Evolutionary conservation across 2,113 vertebrate species (phyloP), one percentile per base, ranked within the genome.

Genomic region (Perognathus longimembris): DNA sequence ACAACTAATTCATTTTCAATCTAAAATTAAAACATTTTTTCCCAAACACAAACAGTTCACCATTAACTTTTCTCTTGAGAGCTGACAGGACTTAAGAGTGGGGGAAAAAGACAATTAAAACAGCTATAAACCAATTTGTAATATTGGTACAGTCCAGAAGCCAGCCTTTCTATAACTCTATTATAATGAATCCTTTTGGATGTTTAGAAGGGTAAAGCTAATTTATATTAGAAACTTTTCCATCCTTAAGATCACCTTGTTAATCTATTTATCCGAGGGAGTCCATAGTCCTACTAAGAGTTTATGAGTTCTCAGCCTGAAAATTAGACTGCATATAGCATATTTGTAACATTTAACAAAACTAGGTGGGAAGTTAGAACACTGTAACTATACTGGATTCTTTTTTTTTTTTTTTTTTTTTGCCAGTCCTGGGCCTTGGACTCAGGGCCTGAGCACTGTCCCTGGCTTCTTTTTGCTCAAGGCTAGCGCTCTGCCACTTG

Each of bases 181-280:
- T 54, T 79, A 30, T 40, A 83, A 91, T 90, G 45, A 90, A 90
- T 87, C 79, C 45, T 38, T 85, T 77, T 94, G 57, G 7, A 86
- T 79, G 95, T 75, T 92, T 50, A 85, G 78, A 90, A 93, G n/a
- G 70, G 87, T 73, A 71, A 85, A 78, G 61, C 85, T 50, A 89
- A 91, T 89, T 92, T 94, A 79, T n/a, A 75, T 88, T 15, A 92
- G 88, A 90, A 38, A 17, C 1, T 3, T 89, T 93, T 87, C 92
- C 61, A 90, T 88, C 54, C n/a, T 92, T 75, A 92, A 83, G 88
- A 17, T 85, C 90, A 94, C 71, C 71, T 85, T 90, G 92, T 73
- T 94, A 79, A 95, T 87, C 69, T 86, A 71, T n/a, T 93, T 88
- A 66, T 85, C 94, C 90, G 93, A 95, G 64, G 70, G 57, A 88